Base-by-base conservation (phyloP, 1,140 invertebrate genomes). In the Yoshiicerus persimilis region DNA sequence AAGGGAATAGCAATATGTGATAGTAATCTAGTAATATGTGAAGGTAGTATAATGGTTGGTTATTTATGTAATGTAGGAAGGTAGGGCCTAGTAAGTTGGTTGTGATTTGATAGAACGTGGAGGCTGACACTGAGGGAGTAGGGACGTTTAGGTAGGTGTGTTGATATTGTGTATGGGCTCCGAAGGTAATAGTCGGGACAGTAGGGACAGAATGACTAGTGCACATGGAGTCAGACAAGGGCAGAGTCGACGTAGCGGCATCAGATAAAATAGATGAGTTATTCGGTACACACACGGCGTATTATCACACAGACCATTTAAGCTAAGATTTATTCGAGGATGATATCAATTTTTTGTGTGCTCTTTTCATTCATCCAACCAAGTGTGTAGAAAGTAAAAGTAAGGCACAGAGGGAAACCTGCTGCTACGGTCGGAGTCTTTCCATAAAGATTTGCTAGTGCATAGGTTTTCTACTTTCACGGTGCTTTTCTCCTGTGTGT, bases 221-320 rank as follows among this genome's bases (percentile, higher is more conserved):
- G 75, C 75, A 32, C 30, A 80, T 36, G 32, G 75, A 80, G 75
- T 80, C 75, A 80, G 75, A 80, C 75, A 80, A 80, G 75, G 75
- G 75, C 75, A 80, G 75, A 80, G 30, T 80, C 75, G 75, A 80
- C 75, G 75, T 80, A 80, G 75, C 75, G 77, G 87, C 32, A 89
- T 89, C 87, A 90, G 90, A 90, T 90, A 90, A 89, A 87, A 85
- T 89, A 89, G 90, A 90, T 90, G 90, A 90, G 89, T 90, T 90
- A 90, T 91, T 88, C 86, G 64, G 66, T 87, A 87, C 84, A 88
- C 77, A 87, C 89, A 89, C 86, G 87, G 89, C 90, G 90, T 91
- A 91, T 91, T 91, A 90, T 90, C 90, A 91, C 88, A 91, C 90
- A 89, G 88, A 89, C 89, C 90, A 91, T 91, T 91, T 91, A 91